Base-by-base conservation (phyloP, 2,888 invertebrate species). In the Folsomia candida region DNA sequence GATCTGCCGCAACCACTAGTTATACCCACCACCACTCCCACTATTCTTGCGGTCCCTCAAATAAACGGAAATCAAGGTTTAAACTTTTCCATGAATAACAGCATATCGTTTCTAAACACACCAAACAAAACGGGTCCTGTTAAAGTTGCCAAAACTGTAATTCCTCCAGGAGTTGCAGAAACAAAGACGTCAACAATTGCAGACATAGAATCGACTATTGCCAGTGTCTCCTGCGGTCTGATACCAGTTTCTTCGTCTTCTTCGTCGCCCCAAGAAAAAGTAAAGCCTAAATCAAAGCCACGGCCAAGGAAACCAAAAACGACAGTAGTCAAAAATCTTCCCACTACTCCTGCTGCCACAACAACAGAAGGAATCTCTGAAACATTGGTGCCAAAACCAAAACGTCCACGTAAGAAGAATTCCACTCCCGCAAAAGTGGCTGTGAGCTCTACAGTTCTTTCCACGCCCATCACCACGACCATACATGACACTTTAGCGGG, bases 141-240 rank as follows among this genome's bases (percentile, higher is more conserved):
- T 6, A 67, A 67, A 67, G 72, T 72, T 57, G 22, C 67, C 3
- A 72, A 63, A 63, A 72, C 72, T 28, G 69, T 63, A 18, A 22
- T 28, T 9, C 69, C 64, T 28, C 68, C 72, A 1, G 26, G 58
- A 51, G 24, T 61, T 9, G 26, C 2, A 2, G 61, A 61, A 11
- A 3, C n/a, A 28, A n/a, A n/a, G 18, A 61, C n/a, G 2, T 24
- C 25, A 11, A 26, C 14, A 22, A 26, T 24, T 9, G 62, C 29
- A 2, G 29, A 62, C n/a, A 6, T 62, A 2, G 62, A 25, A 2
- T 28, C 62, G 4, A 62, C 18, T 3, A 20, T 28, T 9, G 62
- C 27, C 2, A 29, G 29, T 51, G 63, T 51, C 4, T 24, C 22
- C 4, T 14, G 54, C 54, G 22, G 54, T 22, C n/a, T 54, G 4